A percentile compares a stretch with the other conserved stretches of the same genome.
Conservation (phyloP, 2,113 vertebrate species). For the Podarcis raffonei region DNA sequence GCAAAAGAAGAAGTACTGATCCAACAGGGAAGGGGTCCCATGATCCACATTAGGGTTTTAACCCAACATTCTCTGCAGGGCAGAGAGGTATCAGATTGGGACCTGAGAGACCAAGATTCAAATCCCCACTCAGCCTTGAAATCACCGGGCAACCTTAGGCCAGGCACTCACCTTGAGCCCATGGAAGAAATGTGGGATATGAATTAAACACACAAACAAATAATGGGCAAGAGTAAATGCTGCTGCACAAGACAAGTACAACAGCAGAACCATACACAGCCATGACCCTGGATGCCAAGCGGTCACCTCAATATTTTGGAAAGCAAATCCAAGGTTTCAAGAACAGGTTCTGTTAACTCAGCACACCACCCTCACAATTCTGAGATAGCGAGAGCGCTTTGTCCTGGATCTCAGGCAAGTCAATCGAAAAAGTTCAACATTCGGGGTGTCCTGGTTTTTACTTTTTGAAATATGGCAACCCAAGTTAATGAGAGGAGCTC, state of each 20-base stretch:
- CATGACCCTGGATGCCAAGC: neutral
- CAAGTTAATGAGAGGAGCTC: neutral
- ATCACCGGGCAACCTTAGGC: too few species aligned
- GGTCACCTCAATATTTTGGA: neutral
- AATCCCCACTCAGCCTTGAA: too few species aligned
- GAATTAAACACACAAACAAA: neutral
- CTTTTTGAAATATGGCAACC: too few species aligned
- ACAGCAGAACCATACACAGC: neutral
- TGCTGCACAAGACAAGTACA: conserved; percentile 8
- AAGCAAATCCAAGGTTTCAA: neutral
- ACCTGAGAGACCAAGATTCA: too few species aligned
- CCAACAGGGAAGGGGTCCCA: neutral
- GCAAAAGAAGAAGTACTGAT: neutral
- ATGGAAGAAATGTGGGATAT: neutral
- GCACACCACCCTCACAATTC: neutral
- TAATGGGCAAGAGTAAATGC: neutral
- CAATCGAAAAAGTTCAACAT: too few species aligned
- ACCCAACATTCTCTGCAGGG: neutral
- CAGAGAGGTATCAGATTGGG: neutral
- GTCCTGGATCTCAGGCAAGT: too few species aligned
- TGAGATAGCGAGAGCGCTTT: neutral
- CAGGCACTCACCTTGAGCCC: too few species aligned
- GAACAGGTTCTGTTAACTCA: neutral
- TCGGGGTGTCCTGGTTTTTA: too few species aligned
- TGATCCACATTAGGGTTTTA: neutral